A percentile compares a stretch with the other conserved stretches of the same genome.
Evolutionary conservation across 2,888 invertebrate genomes (phyloP).

Genomic region (Platerodrilus igneus): DNA sequence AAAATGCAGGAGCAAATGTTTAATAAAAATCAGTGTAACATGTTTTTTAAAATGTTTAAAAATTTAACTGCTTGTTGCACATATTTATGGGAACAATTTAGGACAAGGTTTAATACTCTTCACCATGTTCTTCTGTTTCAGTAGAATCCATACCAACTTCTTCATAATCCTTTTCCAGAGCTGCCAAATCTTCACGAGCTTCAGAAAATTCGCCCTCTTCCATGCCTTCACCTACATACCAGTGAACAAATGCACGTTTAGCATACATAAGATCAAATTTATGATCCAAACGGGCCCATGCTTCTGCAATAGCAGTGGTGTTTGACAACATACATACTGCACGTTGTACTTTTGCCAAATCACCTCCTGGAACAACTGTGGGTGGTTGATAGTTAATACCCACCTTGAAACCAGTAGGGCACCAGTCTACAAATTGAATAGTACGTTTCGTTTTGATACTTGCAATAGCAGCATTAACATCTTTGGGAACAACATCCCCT

Average conservation of each 20-base stretch:
- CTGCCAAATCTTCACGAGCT: conserved; percentile 69
- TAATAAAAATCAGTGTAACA: too few species aligned
- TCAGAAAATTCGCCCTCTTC: conserved; percentile 76
- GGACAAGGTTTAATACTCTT: too few species aligned
- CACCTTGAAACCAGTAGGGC: conserved; percentile 45
- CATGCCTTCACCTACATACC: conserved; percentile 79
- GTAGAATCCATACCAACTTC: conserved; percentile 63
- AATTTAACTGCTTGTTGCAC: too few species aligned
- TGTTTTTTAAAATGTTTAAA: too few species aligned
- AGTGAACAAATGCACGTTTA: conserved; percentile 65
- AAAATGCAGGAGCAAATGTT: too few species aligned
- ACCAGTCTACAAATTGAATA: conserved; percentile 44
- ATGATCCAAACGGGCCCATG: conserved; percentile 63
- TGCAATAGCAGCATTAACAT: conserved; percentile 55
- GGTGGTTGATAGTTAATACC: conserved; percentile 53
- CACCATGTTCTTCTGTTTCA: conserved; percentile 48
- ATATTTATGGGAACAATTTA: too few species aligned
- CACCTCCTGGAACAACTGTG: conserved; percentile 50
- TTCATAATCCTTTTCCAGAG: conserved; percentile 66
- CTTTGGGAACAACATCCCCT: conserved; percentile 46
- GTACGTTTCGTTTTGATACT: conserved; percentile 56
- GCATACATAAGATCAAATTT: conserved; percentile 68
- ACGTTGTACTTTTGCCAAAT: conserved; percentile 57
- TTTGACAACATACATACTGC: conserved; percentile 66
- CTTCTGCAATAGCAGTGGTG: conserved; percentile 64